Evolutionary conservation across 2,888 invertebrate genomes (phyloP), one percentile per base, ranked within the genome.

Genomic region (Sylvicola cinctus): DNA sequence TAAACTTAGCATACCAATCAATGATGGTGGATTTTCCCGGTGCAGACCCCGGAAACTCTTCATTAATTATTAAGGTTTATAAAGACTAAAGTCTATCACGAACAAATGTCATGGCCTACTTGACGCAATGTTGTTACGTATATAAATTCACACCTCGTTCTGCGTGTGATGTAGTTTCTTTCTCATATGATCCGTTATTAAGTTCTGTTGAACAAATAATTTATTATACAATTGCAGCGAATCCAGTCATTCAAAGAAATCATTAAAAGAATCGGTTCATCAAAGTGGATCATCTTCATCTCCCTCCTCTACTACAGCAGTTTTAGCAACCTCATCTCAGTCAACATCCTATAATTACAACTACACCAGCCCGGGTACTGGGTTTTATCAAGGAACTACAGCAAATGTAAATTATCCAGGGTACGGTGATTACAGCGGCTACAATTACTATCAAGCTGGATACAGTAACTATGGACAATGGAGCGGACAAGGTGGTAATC

Each of bases 381-480:
- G 63, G 11, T 63, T 65, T 39, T 66, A 68, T 40, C 60, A 63
- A 30, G 61, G 62, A 20, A 60, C 58, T 42, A 53, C 48, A 13
- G 31, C 35, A 4, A 13, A 35, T 14, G 17, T 31, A 16, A 60
- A 62, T 17, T 66, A 66, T 43, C 66, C 67, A 36, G 58, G 60
- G 26, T 66, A 66, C 45, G 61, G 64, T 36, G 59, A 58, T 8
- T 20, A 20, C 20, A 20, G 20, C 34, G 63, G 66, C 39, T 67
- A 67, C 43, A 58, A 60, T 39, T 69, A 68, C 44, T 67, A 65
- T 46, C 66, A 66, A 43, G 59, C 66, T 2, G 55, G 60, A 33
- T 66, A 67, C 43, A 54, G 62, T 34, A 61, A 62, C 23, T 68
- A 68, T 42, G 64, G 65, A 39, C 69, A 70, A 42, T 70, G 69